Evolutionary conservation across 2,888 invertebrate species (phyloP).

Genomic region (Portevinia maculata): DNA sequence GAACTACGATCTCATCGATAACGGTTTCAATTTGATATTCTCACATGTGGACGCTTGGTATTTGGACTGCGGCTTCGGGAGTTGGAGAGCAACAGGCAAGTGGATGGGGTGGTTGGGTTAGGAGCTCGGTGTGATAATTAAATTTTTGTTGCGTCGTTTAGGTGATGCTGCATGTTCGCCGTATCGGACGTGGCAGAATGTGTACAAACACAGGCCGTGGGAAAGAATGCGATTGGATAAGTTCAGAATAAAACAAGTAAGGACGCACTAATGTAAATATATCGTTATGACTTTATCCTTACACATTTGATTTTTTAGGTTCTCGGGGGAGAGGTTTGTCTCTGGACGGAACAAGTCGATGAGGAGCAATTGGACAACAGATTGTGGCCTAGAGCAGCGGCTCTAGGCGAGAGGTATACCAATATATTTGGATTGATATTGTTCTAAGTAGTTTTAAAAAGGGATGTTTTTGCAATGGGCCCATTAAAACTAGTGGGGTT

Average conservation of each 20-base stretch:
- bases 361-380: slow-evolving; percentile 89
- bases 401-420: slow-evolving; percentile 88
- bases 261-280: slow-evolving; percentile 1
- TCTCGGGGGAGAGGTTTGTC: slow-evolving; percentile 90
- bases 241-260: slow-evolving; percentile 80
- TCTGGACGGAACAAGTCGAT: slow-evolving; percentile 93
- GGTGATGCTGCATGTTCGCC: slow-evolving; percentile 94
- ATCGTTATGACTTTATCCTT: background rate
- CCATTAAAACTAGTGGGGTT: too few species aligned
- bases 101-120: background rate
- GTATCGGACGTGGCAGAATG: slow-evolving; percentile 93
- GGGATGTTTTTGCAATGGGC: too few species aligned
- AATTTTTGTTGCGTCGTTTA: slow-evolving; percentile 40
- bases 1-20: slow-evolving; percentile 89
- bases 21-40: slow-evolving; percentile 90
- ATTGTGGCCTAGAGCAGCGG: slow-evolving; percentile 92
- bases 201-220: slow-evolving; percentile 93
- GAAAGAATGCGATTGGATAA: slow-evolving; percentile 83
- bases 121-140: background rate
- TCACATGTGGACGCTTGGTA: slow-evolving; percentile 96
- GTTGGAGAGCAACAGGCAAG: slow-evolving; percentile 88
- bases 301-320: slow-evolving; percentile 76
- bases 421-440: background rate
- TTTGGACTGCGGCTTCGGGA: slow-evolving; percentile 93
- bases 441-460: too few species aligned